Conservation (phyloP, 2,888 invertebrate genomes). For the Parapristionchus giblindavisi region DNA sequence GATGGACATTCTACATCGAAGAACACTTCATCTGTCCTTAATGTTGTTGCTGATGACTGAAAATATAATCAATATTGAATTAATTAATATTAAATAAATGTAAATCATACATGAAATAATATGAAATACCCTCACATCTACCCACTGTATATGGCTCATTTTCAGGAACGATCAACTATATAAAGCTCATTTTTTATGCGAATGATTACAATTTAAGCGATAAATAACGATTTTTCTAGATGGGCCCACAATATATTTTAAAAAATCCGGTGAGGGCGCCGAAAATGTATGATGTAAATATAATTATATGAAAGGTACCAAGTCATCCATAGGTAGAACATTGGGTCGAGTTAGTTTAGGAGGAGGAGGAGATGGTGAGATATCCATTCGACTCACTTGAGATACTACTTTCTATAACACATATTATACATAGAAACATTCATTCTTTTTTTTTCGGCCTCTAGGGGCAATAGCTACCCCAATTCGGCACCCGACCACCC, state of each 20-base stretch:
- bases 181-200: no score
- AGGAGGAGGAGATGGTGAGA: background rate
- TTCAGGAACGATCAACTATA: no score
- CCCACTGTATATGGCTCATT: no score
- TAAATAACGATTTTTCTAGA: no score
- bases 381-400: background rate
- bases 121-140: background rate
- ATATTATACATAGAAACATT: no score
- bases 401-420: background rate
- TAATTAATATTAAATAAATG: background rate
- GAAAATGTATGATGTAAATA: background rate
- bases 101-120: background rate
- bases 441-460: background rate
- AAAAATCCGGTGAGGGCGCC: no score
- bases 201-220: no score
- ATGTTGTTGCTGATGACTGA: background rate
- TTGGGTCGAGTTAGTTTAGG: constrained; percentile 1
- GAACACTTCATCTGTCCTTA: constrained; percentile 14
- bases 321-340: constrained; percentile 15
- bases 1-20: constrained; percentile 7
- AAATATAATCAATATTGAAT: background rate
- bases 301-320: background rate
- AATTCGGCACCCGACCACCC: no score
- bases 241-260: no score
- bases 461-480: background rate